phyloP scores from a whole-genome alignment of 1,140 invertebrate genomes.

The Drosophila carrolli region DNA sequence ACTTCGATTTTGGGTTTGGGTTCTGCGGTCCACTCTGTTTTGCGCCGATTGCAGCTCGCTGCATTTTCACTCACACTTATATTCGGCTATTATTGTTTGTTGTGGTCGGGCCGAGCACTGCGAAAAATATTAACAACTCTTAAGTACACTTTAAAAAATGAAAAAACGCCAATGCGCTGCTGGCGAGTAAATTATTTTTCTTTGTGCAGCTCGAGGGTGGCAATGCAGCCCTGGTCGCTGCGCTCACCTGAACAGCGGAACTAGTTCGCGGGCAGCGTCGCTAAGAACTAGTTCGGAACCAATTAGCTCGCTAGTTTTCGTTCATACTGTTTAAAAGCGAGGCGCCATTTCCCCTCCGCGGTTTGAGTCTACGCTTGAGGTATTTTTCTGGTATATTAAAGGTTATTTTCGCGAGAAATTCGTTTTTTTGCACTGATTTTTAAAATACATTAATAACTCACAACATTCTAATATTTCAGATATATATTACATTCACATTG shows the following conservation, averaged over 20 bases:
- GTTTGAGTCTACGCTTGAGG: not conserved
- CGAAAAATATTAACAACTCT: conserved; percentile 57
- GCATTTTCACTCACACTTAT: conserved; percentile 52
- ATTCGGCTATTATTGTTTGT: conserved; percentile 54
- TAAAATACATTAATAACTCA: too few species aligned
- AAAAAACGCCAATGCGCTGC: conserved; percentile 43
- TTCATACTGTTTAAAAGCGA: not conserved
- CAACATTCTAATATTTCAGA: too few species aligned
- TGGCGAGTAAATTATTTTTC: conserved; percentile 55
- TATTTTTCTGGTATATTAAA: too few species aligned
- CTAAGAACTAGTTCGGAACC: not conserved
- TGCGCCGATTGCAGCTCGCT: conserved; percentile 36
- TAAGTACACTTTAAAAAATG: conserved; percentile 53
- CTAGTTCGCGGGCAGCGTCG: conserved; percentile 17
- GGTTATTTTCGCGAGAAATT: too few species aligned
- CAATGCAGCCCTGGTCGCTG: conserved; percentile 40
- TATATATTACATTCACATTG: too few species aligned
- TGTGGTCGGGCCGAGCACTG: conserved; percentile 47
- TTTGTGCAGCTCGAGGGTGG: conserved; percentile 48
- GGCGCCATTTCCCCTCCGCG: not conserved
- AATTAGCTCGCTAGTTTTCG: conserved; percentile 16
- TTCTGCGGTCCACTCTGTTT: conserved; percentile 37
- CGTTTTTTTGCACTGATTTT: too few species aligned
- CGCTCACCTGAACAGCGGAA: conserved; percentile 13
- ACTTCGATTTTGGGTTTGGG: conserved; percentile 8